These are phyloP conservation scores for Protosalanx chinensis DNA, from an alignment of 2,797 vertebrate species.

Conservation along the genomic window DNA sequence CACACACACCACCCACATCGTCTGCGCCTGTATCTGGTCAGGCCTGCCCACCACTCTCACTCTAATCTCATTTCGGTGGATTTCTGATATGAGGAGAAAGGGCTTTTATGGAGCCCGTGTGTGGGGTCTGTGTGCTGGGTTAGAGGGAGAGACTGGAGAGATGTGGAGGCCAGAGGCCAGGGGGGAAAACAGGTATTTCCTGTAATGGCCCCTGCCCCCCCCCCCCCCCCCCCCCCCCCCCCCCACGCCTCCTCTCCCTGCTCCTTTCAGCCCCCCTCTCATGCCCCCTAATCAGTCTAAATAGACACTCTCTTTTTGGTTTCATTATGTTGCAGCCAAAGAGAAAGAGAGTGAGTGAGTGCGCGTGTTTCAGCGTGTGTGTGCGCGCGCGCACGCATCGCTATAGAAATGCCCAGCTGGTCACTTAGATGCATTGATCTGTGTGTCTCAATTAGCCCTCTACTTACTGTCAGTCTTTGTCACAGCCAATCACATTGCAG, in stretches of 20 bases:
- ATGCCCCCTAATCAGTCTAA: slow-evolving; percentile 50
- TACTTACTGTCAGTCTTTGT: slow-evolving; percentile 56
- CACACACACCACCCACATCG: not conserved
- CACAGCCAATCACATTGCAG: slow-evolving; percentile 51
- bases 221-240: not conserved
- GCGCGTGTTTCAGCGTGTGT: not conserved
- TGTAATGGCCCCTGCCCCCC: slow-evolving; percentile 59
- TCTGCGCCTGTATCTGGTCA: not conserved
- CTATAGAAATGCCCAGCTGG: slow-evolving; percentile 39
- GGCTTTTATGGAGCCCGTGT: slow-evolving; percentile 69
- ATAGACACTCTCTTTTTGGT: slow-evolving; percentile 50
- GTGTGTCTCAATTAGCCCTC: slow-evolving; percentile 55
- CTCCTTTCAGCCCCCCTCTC: slow-evolving; percentile 12
- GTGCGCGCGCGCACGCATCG: too few species aligned
- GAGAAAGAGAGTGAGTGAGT: not conserved
- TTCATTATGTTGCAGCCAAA: slow-evolving; percentile 56
- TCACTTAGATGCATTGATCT: slow-evolving; percentile 68
- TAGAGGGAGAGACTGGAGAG: not conserved
- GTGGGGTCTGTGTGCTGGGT: slow-evolving; percentile 51
- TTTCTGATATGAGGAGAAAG: slow-evolving; percentile 61
- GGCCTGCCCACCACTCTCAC: slow-evolving; percentile 28
- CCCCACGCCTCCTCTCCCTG: too few species aligned
- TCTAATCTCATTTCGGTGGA: slow-evolving; percentile 74
- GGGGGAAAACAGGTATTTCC: slow-evolving; percentile 59
- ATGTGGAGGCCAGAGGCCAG: slow-evolving; percentile 5